Percentiles rank a stretch among this genome's conserved stretches.
phyloP scores from a whole-genome alignment of 37 sponge, comb jelly and placozoan genomes.

The Ianthella basta region DNA sequence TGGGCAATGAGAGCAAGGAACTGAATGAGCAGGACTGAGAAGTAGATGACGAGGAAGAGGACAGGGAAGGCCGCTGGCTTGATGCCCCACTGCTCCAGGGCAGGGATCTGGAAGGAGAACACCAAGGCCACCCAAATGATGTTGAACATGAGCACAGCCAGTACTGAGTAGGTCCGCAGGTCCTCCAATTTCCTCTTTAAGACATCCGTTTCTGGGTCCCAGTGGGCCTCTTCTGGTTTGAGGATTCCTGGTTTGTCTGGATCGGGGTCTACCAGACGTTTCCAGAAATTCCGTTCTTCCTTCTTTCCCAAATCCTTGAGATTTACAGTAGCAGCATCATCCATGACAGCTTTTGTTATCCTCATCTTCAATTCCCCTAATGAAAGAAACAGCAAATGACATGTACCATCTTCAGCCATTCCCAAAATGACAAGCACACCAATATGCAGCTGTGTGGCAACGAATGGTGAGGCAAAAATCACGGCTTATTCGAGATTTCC shows the following conservation, averaged over 20 bases:
- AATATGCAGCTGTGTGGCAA: not conserved
- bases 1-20: constrained; percentile 67
- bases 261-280: not conserved
- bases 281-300: constrained; percentile 60
- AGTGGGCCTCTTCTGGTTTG: constrained; percentile 48
- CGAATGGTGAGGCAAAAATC: not conserved
- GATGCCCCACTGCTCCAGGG: constrained; percentile 31
- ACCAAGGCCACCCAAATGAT: constrained; percentile 72
- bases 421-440: no score
- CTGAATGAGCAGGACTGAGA: constrained; percentile 44
- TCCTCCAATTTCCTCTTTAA: constrained; percentile 42
- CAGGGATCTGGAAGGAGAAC: constrained; percentile 34
- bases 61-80: constrained; percentile 36
- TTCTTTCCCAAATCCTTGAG: not conserved
- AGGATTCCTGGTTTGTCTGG: constrained; percentile 19
- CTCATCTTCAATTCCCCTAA: constrained; percentile 51
- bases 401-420: no score
- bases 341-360: constrained; percentile 37
- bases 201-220: constrained; percentile 38
- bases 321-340: not conserved
- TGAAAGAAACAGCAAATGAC: not conserved
- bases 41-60: constrained; percentile 56
- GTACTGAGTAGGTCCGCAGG: constrained; percentile 52
- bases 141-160: constrained; percentile 64
- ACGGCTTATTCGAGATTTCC: not conserved